These are phyloP conservation scores for Hartigia nigra DNA, from an alignment of 2,888 invertebrate species.

Conservation along the genomic window DNA sequence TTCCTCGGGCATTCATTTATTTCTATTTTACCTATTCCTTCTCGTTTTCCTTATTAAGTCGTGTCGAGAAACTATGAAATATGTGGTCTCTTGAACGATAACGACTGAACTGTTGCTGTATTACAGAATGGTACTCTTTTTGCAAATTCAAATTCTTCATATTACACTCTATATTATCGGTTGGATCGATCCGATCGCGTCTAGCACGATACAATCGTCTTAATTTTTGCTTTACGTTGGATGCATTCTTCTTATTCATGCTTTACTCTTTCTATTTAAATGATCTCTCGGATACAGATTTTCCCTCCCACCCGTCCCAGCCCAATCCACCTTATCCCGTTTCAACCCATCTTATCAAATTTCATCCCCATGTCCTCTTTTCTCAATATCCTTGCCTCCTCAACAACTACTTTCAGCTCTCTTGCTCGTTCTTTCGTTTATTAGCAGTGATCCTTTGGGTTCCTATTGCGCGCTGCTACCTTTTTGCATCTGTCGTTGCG, in stretches of 20 bases:
- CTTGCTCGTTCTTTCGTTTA: not conserved
- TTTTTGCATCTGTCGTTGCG: slow-evolving; percentile 59
- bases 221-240: slow-evolving; percentile 27
- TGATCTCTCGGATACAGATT: too few species aligned
- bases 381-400: slow-evolving; percentile 35
- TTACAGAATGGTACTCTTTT: slow-evolving; percentile 36
- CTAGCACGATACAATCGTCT: slow-evolving; percentile 32
- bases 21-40: too few species aligned
- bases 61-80: too few species aligned
- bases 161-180: slow-evolving; percentile 1
- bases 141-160: slow-evolving; percentile 15
- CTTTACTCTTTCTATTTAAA: slow-evolving; percentile 7
- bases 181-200: slow-evolving; percentile 19
- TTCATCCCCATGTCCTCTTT: slow-evolving; percentile 32
- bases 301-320: too few species aligned
- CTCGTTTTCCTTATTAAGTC: too few species aligned
- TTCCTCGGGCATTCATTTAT: too few species aligned
- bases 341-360: slow-evolving; percentile 25
- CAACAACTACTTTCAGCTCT: slow-evolving; percentile 16
- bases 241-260: slow-evolving; percentile 21
- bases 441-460: slow-evolving; percentile 19
- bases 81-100: too few species aligned
- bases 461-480: slow-evolving; percentile 61
- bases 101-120: slow-evolving; percentile 4
- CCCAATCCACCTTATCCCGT: too few species aligned